Percentiles rank a stretch among this genome's conserved stretches.
Conservation (phyloP, 1,140 invertebrate genomes). For the Protaetia brevitarsis region DNA sequence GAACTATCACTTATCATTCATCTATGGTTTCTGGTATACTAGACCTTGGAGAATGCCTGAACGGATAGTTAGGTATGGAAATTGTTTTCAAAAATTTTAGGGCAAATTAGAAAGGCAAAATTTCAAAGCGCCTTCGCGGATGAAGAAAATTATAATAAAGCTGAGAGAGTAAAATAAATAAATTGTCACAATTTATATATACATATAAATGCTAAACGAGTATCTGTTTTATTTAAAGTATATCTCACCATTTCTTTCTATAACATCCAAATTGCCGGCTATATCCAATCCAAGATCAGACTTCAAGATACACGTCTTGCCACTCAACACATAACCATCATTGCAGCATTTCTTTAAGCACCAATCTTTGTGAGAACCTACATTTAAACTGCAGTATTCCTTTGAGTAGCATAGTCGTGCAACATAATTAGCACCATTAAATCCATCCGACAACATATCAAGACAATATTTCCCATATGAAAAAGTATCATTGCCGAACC, state of each 20-base stretch:
- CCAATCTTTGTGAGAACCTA: neutral
- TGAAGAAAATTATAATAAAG: no score
- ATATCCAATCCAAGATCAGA: neutral
- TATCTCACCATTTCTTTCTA: neutral
- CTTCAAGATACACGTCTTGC: neutral
- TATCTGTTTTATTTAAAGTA: neutral
- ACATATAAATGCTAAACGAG: no score
- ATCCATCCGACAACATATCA: neutral
- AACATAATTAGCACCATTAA: neutral
- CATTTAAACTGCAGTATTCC: neutral
- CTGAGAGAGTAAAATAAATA: no score
- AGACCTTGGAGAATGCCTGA: no score
- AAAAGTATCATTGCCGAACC: neutral
- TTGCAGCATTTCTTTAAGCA: slow-evolving; percentile 11
- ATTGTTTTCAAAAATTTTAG: no score
- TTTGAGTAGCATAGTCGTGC: neutral
- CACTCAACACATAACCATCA: neutral
- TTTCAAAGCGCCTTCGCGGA: no score
- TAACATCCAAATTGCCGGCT: neutral
- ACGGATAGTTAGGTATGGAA: no score
- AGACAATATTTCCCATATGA: neutral
- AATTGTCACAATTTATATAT: no score
- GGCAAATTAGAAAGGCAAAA: no score
- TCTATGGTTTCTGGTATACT: no score
- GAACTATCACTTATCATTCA: no score